phyloP scores from a whole-genome alignment of 2,888 invertebrate genomes.

The Unio pictorum region DNA sequence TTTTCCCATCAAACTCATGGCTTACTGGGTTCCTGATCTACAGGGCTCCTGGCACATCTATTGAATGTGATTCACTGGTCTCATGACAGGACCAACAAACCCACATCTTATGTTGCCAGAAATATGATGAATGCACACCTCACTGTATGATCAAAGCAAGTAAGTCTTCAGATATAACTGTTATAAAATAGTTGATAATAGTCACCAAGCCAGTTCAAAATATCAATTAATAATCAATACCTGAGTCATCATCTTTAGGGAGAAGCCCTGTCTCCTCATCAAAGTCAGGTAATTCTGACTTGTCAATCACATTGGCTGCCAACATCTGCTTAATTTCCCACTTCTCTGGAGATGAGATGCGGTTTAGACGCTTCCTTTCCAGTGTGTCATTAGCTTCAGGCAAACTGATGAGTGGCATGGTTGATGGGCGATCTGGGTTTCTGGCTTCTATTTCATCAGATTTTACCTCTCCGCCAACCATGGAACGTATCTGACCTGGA shows the following conservation, averaged over 20 bases:
- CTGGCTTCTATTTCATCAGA: constrained; percentile 75
- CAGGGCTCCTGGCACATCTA: too few relatives aligned
- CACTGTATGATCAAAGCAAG: too few relatives aligned
- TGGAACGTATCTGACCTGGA: constrained; percentile 74
- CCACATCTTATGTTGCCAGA: too few relatives aligned
- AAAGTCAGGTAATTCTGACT: constrained; percentile 95
- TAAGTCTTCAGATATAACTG: too few relatives aligned
- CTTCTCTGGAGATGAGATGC: constrained; percentile 93
- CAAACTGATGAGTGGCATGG: constrained; percentile 72
- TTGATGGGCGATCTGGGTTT: constrained; percentile 92
- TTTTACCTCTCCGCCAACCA: constrained; percentile 63
- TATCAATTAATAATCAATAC: constrained; percentile 24
- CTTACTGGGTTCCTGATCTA: too few relatives aligned
- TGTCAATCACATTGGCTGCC: constrained; percentile 91
- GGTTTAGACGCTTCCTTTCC: constrained; percentile 53
- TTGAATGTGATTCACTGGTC: too few relatives aligned
- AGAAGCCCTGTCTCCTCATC: constrained; percentile 95
- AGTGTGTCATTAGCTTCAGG: constrained; percentile 72
- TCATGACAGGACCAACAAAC: too few relatives aligned
- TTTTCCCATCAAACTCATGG: too few relatives aligned
- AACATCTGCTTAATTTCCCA: constrained; percentile 99
- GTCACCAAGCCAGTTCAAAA: not conserved
- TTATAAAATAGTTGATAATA: too few relatives aligned
- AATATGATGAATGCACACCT: too few relatives aligned
- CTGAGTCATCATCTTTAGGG: constrained; percentile 78